Conservation (phyloP, 2,113 vertebrate genomes). For the Pterocles orientalis region DNA sequence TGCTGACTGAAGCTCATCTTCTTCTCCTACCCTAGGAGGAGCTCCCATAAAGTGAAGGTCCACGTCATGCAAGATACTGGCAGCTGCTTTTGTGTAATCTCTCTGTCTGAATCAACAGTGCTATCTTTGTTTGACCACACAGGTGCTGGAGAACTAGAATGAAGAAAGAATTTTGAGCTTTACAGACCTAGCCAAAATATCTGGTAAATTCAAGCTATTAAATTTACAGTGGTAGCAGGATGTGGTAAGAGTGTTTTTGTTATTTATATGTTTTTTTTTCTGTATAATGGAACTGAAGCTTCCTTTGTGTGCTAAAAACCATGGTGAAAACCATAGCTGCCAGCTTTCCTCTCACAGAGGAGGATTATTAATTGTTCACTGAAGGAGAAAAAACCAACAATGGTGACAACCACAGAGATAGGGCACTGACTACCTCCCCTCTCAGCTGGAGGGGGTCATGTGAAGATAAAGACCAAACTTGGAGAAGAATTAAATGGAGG, state of each 20-base stretch:
- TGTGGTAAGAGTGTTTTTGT: neutral
- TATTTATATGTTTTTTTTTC: neutral
- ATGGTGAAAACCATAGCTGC: conserved; percentile 19
- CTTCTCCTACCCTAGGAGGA: neutral
- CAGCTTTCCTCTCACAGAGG: conserved; percentile 9
- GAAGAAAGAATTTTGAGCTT: neutral
- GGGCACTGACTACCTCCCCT: conserved; percentile 54
- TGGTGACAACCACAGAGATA: conserved; percentile 46
- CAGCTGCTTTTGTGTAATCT: neutral
- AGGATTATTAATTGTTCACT: conserved; percentile 36
- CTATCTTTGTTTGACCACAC: neutral
- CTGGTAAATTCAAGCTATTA: neutral
- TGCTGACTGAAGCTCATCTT: neutral
- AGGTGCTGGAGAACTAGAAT: neutral
- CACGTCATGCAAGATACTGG: neutral
- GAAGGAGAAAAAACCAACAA: conserved; percentile 62
- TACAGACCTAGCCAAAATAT: neutral
- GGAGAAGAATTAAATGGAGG: conserved; percentile 53
- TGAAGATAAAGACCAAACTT: conserved; percentile 58
- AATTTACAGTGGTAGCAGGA: neutral
- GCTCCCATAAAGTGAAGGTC: neutral
- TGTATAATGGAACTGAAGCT: neutral
- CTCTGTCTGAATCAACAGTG: neutral
- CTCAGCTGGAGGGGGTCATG: conserved; percentile 47
- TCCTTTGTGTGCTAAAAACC: neutral